Evolutionary conservation across 2,113 vertebrate species (phyloP).

Genomic region (Atractosteus spatula): DNA sequence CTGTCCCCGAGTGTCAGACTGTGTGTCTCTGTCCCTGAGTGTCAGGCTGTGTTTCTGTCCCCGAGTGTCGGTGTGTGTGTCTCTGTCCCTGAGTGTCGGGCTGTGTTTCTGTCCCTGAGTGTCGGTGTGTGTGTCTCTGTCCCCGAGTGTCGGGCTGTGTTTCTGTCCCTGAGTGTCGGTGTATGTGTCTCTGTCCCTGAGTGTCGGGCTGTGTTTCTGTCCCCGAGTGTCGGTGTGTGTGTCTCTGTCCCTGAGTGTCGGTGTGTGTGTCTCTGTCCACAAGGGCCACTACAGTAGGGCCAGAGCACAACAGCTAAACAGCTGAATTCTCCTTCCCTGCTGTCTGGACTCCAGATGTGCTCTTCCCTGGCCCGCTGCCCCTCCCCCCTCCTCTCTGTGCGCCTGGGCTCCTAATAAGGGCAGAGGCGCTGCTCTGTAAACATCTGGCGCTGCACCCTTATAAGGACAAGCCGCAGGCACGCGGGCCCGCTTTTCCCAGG

Average conservation of each 20-base stretch:
- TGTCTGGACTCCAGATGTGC: too few species aligned
- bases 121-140: slow-evolving; percentile 6
- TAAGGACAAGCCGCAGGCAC: slow-evolving; percentile 64
- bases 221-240: too few species aligned
- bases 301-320: too few species aligned
- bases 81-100: background rate
- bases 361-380: too few species aligned
- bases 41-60: background rate
- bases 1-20: slow-evolving; percentile 28
- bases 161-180: slow-evolving; percentile 42
- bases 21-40: slow-evolving; percentile 42
- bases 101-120: background rate
- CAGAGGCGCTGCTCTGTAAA: too few species aligned
- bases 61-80: background rate
- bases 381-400: slow-evolving; percentile 38
- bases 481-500: slow-evolving; percentile 66
- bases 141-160: slow-evolving; percentile 25
- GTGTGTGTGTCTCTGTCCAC: background rate
- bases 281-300: too few species aligned
- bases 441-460: slow-evolving; percentile 62
- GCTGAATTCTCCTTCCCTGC: too few species aligned
- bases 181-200: too few species aligned
- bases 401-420: slow-evolving; percentile 34
- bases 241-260: background rate
- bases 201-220: too few species aligned